A percentile compares a stretch with the other conserved stretches of the same genome.
Evolutionary conservation across 1,140 invertebrate species (phyloP).

Genomic region (Mercenaria mercenaria): DNA sequence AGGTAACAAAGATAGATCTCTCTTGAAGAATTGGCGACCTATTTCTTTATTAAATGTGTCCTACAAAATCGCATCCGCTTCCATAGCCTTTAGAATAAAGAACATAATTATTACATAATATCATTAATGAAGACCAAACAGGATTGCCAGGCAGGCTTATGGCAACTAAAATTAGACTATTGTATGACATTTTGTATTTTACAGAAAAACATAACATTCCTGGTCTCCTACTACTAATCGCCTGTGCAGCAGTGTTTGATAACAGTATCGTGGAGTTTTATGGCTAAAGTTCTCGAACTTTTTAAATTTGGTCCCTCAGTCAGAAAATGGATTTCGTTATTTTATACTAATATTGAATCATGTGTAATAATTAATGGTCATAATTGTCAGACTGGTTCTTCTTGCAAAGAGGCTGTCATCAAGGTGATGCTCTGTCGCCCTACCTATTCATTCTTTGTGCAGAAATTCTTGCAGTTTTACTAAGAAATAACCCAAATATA

Average conservation of each 20-base stretch:
- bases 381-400: too few species aligned
- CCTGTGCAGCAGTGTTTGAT: too few species aligned
- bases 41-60: not conserved
- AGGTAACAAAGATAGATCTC: not conserved
- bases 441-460: too few species aligned
- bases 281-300: not conserved
- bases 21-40: not conserved
- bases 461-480: too few species aligned
- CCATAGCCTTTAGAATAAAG: constrained; percentile 20
- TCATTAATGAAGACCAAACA: constrained; percentile 33
- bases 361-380: constrained; percentile 21
- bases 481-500: too few species aligned
- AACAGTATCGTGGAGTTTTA: not conserved
- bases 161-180: not conserved
- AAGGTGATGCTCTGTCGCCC: constrained; percentile 43
- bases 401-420: constrained; percentile 40
- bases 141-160: constrained; percentile 9
- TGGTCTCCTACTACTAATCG: not conserved
- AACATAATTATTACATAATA: not conserved
- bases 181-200: not conserved
- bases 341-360: not conserved
- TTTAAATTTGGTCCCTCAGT: constrained; percentile 34
- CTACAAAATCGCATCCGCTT: constrained; percentile 34
- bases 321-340: not conserved
- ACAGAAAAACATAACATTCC: not conserved